Conservation (phyloP, 2,888 invertebrate genomes). For the Agrotis segetum region DNA sequence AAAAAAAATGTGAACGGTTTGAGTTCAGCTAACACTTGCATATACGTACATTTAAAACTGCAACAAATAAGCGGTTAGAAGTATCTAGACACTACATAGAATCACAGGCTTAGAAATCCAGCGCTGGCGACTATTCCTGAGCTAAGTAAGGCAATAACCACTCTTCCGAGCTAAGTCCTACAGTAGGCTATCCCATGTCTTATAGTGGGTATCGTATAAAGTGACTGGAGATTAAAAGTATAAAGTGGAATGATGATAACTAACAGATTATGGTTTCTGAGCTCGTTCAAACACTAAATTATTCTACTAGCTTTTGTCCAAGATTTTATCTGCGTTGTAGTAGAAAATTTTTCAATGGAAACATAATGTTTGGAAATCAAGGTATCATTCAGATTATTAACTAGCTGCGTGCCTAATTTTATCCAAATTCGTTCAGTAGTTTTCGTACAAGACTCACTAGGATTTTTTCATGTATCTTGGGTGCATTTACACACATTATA, state of each 20-base stretch:
- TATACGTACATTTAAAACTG: not conserved
- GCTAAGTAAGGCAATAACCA: not conserved
- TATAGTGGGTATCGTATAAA: not conserved
- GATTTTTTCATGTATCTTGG: no score
- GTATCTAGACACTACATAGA: not conserved
- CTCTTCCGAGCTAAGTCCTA: conserved; percentile 10
- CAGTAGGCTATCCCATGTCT: conserved; percentile 11
- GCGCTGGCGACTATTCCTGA: not conserved
- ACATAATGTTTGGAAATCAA: no score
- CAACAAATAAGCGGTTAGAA: not conserved
- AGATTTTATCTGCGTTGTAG: no score
- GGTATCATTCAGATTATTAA: no score
- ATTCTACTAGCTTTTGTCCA: not conserved
- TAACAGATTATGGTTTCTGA: not conserved
- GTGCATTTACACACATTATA: no score
- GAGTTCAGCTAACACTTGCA: not conserved
- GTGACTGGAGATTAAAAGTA: conserved; percentile 13
- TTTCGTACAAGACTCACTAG: no score
- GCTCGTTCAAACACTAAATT: not conserved
- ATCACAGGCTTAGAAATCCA: not conserved
- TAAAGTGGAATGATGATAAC: conserved; percentile 2
- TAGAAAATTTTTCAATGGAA: no score
- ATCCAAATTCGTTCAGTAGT: no score
- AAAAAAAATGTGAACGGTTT: not conserved
- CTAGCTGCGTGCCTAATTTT: no score